phyloP scores from a whole-genome alignment of 2,888 invertebrate genomes.

The Aporophyla nigra region DNA sequence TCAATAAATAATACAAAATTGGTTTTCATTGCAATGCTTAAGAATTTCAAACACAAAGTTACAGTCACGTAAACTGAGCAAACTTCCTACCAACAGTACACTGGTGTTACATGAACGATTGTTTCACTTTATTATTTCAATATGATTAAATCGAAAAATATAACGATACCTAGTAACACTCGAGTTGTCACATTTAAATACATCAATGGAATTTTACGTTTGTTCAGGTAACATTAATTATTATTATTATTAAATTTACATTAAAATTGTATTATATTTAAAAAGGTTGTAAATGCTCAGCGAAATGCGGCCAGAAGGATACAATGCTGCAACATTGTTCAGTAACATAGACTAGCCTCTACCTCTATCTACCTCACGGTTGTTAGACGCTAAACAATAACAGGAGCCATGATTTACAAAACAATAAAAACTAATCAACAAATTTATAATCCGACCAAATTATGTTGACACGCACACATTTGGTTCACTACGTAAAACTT shows the following conservation, averaged over 20 bases:
- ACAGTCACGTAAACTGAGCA: constrained; percentile 86
- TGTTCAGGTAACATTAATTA: constrained; percentile 70
- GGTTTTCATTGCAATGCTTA: constrained; percentile 85
- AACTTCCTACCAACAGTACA: constrained; percentile 80
- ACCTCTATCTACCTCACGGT: constrained; percentile 60
- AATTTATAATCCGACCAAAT: constrained; percentile 68
- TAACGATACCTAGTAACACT: constrained; percentile 81
- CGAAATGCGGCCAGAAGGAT: constrained; percentile 78
- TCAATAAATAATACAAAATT: constrained; percentile 91
- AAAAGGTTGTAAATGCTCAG: constrained; percentile 77
- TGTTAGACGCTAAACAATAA: constrained; percentile 65
- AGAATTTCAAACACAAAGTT: constrained; percentile 83
- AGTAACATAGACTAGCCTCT: constrained; percentile 75
- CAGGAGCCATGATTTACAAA: constrained; percentile 68
- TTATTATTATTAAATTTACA: constrained; percentile 57
- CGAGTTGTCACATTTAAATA: constrained; percentile 77
- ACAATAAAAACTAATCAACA: constrained; percentile 86
- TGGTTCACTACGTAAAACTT: constrained; percentile 61
- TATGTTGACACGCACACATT: constrained; percentile 68
- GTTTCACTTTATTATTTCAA: constrained; percentile 72
- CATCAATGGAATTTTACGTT: constrained; percentile 82
- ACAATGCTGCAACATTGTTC: constrained; percentile 72
- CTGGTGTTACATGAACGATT: constrained; percentile 73
- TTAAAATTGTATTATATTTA: constrained; percentile 60
- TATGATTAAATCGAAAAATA: constrained; percentile 84